Evolutionary conservation across 2,113 vertebrate species (phyloP).

Genomic region (Speoplatyrhinus poulsoni): DNA sequence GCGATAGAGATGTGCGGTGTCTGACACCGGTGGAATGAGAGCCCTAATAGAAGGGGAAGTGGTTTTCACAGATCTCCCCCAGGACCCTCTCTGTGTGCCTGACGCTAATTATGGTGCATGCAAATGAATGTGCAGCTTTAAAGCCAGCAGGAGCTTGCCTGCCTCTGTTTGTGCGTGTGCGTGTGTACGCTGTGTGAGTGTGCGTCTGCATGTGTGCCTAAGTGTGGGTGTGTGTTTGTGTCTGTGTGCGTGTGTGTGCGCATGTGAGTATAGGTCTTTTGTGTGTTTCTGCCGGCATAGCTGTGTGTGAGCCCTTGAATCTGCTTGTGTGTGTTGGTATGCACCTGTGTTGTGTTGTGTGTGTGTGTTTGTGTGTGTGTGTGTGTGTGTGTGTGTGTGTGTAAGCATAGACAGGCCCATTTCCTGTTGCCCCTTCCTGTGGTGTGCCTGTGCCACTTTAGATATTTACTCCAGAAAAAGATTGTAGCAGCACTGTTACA

Average conservation of each 20-base stretch:
- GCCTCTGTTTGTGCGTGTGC: conserved; percentile 46
- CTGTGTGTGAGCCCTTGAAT: neutral
- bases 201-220: conserved; percentile 14
- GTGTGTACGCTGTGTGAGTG: conserved; percentile 34
- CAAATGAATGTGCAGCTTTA: conserved; percentile 87
- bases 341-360: neutral
- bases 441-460: conserved; percentile 40
- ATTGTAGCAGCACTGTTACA: neutral
- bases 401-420: conserved; percentile 8
- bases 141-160: conserved; percentile 69
- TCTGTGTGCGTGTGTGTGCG: conserved; percentile 10
- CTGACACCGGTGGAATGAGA: conserved; percentile 97
- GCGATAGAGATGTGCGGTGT: conserved; percentile 95
- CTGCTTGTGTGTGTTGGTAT: neutral
- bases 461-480: conserved; percentile 34
- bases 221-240: neutral
- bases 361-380: neutral
- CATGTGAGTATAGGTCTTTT: neutral
- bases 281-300: neutral
- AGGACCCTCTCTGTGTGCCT: conserved; percentile 87
- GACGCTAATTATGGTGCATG: conserved; percentile 93
- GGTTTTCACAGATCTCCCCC: conserved; percentile 90
- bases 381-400: neutral
- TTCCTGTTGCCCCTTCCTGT: conserved; percentile 36
- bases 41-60: conserved; percentile 89